phyloP scores from a whole-genome alignment of 2,888 invertebrate genomes.

The Leptogaster cylindrica region DNA sequence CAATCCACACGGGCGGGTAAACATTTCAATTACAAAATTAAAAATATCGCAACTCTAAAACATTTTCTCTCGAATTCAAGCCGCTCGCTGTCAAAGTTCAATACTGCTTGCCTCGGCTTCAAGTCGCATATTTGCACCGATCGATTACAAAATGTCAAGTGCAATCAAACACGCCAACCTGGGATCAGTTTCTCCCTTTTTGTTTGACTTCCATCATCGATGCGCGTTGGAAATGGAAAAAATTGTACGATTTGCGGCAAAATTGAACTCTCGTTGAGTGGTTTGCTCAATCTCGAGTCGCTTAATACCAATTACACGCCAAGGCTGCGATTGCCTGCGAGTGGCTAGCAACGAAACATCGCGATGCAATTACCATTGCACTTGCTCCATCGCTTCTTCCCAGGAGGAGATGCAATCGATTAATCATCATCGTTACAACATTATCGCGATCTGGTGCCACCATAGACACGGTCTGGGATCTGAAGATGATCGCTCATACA shows the following conservation, averaged over 20 bases:
- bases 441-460: constrained; percentile 5
- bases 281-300: constrained; percentile 29
- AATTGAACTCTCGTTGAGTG: constrained; percentile 35
- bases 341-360: constrained; percentile 27
- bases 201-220: not conserved
- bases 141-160: constrained; percentile 40
- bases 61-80: constrained; percentile 9
- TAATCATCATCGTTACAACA: constrained; percentile 37
- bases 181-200: constrained; percentile 3
- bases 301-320: constrained; percentile 39
- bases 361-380: constrained; percentile 39
- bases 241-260: constrained; percentile 32
- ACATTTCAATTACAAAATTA: constrained; percentile 37
- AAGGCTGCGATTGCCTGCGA: constrained; percentile 39
- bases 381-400: constrained; percentile 28
- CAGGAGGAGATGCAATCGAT: constrained; percentile 38
- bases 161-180: constrained; percentile 33
- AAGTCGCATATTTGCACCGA: constrained; percentile 19
- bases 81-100: constrained; percentile 35
- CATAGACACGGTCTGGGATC: constrained; percentile 6
- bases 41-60: constrained; percentile 25
- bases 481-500: constrained; percentile 34
- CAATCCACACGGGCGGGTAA: constrained; percentile 21
- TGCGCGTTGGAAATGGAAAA: not conserved
- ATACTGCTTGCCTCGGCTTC: constrained; percentile 30